Percentiles rank a stretch among this genome's conserved stretches.
These are phyloP conservation scores for Hemicrepidius hirtus DNA, from an alignment of 2,888 invertebrate genomes.

Conservation along the genomic window DNA sequence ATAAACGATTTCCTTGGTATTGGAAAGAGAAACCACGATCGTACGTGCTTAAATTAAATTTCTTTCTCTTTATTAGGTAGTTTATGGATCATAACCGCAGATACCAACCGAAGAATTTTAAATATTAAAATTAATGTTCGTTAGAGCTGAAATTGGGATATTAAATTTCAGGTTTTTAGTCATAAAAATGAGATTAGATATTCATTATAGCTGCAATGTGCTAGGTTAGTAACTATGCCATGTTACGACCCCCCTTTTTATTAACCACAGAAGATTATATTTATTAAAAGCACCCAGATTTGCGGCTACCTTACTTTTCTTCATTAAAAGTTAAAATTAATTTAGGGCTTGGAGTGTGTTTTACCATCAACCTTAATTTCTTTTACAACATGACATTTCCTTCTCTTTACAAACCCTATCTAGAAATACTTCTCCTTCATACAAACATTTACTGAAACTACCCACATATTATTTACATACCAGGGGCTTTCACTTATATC, in stretches of 20 bases:
- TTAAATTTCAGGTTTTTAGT: conserved; percentile 49
- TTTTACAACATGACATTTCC: not conserved
- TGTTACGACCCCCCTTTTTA: conserved; percentile 29
- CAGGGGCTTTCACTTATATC: no score
- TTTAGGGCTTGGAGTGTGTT: conserved; percentile 18
- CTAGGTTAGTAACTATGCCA: conserved; percentile 30
- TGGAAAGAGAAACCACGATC: conserved; percentile 17
- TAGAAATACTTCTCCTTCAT: no score
- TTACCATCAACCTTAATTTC: not conserved
- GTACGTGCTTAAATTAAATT: conserved; percentile 36
- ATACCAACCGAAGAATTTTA: conserved; percentile 47
- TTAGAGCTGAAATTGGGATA: conserved; percentile 44
- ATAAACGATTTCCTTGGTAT: not conserved
- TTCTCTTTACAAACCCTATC: not conserved
- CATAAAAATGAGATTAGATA: conserved; percentile 47
- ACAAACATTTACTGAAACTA: no score
- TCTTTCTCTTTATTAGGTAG: conserved; percentile 44
- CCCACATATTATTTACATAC: no score
- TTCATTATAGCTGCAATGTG: conserved; percentile 47
- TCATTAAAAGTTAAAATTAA: conserved; percentile 38
- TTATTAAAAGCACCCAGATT: conserved; percentile 35
- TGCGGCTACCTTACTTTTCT: conserved; percentile 30
- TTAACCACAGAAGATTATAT: conserved; percentile 35
- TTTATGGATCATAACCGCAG: conserved; percentile 48
- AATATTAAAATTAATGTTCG: conserved; percentile 50